Conservation (phyloP, 2,888 invertebrate species). For the Aleiodes alternator region DNA sequence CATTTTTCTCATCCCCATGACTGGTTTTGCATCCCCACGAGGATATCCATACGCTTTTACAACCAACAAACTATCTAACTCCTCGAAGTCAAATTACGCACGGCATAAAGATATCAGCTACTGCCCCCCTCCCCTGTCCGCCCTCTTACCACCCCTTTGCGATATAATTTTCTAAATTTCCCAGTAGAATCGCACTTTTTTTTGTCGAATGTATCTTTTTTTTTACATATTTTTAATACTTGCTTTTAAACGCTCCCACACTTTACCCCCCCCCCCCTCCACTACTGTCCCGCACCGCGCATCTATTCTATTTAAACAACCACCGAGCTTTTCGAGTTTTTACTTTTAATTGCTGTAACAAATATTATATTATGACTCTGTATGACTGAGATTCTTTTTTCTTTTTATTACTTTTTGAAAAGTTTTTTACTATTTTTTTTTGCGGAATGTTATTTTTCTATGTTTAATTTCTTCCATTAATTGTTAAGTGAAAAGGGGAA, state of each 20-base stretch:
- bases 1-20: conserved; percentile 1
- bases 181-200: conserved; percentile 22
- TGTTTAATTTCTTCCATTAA: not conserved
- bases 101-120: conserved; percentile 20
- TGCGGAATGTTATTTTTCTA: conserved; percentile 19
- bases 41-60: conserved; percentile 32
- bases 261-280: conserved; percentile 26
- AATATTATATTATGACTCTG: conserved; percentile 23
- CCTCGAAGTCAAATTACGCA: conserved; percentile 51
- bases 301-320: conserved; percentile 10
- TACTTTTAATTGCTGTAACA: conserved; percentile 15
- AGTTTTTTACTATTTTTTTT: not conserved
- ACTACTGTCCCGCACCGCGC: not conserved
- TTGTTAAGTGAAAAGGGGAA: not conserved
- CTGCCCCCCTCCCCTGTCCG: no score
- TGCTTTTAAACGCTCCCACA: conserved; percentile 1
- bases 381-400: conserved; percentile 5
- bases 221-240: conserved; percentile 25
- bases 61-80: conserved; percentile 32
- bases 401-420: conserved; percentile 11
- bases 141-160: not conserved
- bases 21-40: not conserved
- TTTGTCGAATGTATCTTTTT: conserved; percentile 21
- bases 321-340: conserved; percentile 5
- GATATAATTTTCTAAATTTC: conserved; percentile 32